Evolutionary conservation across 2,888 invertebrate species (phyloP), one percentile per base, ranked within the genome.

Genomic region (Epiperipatus broadwayi): DNA sequence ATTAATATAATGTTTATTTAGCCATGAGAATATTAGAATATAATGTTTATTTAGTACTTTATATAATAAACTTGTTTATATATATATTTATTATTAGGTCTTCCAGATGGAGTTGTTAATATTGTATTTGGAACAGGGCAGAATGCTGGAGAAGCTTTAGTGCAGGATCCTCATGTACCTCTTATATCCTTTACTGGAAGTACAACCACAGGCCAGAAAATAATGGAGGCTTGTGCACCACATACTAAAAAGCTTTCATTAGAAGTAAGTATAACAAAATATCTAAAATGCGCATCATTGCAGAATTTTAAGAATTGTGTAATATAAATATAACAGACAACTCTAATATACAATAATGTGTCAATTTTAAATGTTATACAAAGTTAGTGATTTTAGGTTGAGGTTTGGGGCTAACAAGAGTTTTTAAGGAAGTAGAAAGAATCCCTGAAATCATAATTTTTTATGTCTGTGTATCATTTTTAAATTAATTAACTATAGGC

Each of bases 161-260:
- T 66, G 1, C 51, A 47, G 12, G 66, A 69, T 48, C 65, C 65
- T 1, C 54, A 60, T 41, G 60, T 67, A 1, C 55, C 54, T 1
- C 39, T 66, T 2, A 54, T 69, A 22, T 66, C 66, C 3, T 69
- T 69, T 50, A 68, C 68, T 21, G 69, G 68, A 3, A 65, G 64
- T 21, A 64, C 65, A 4, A 53, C 50, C 4, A 60, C 59, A 14
- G 66, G 64, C 2, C 47, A 50, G 18, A 51, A 50, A 32, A 60
- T 67, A 22, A 52, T 56, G 8, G 33, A 46, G 16, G 49, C 52
- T 12, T 50, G 59, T 10, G 59, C 65, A 2, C 56, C 57, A 2
- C 35, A 46, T 12, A 54, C 56, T 46, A 68, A 68, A 49, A 68
- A 66, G 50, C 50, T 68, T 1, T 68, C 67, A 3, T 51, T 69